These are phyloP conservation scores for Dromococcyx pavoninus DNA, from an alignment of 2,797 vertebrate species.

Conservation along the genomic window DNA sequence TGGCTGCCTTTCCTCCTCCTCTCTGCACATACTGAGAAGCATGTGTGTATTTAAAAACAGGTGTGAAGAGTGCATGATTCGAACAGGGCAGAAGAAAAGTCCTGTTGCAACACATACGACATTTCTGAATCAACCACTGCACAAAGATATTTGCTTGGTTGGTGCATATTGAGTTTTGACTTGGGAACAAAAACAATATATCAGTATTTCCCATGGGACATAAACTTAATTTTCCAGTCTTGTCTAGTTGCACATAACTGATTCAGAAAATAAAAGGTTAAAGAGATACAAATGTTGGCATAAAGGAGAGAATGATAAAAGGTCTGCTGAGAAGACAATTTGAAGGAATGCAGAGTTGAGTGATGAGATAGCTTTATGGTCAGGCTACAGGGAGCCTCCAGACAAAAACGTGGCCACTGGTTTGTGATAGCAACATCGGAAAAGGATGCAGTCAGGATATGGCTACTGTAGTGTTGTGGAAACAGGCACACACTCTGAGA, in stretches of 20 bases:
- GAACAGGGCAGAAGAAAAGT: background rate
- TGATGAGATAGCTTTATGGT: background rate
- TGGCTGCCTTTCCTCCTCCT: background rate
- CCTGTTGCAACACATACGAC: background rate
- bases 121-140: background rate
- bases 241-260: background rate
- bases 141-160: background rate
- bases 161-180: background rate
- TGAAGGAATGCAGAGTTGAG: background rate
- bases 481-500: background rate
- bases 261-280: background rate
- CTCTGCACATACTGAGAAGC: background rate
- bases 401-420: background rate
- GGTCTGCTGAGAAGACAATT: background rate
- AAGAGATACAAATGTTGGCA: background rate
- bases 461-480: background rate
- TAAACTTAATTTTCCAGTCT: background rate
- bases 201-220: background rate
- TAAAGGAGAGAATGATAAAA: background rate
- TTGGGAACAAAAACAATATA: background rate
- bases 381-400: background rate
- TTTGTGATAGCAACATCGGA: background rate
- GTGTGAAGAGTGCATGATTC: background rate
- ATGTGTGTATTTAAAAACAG: background rate
- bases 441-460: background rate